Percentiles rank a stretch among this genome's conserved stretches.
phyloP scores from a whole-genome alignment of 2,113 vertebrate genomes.

The Cichladusa arquata region DNA sequence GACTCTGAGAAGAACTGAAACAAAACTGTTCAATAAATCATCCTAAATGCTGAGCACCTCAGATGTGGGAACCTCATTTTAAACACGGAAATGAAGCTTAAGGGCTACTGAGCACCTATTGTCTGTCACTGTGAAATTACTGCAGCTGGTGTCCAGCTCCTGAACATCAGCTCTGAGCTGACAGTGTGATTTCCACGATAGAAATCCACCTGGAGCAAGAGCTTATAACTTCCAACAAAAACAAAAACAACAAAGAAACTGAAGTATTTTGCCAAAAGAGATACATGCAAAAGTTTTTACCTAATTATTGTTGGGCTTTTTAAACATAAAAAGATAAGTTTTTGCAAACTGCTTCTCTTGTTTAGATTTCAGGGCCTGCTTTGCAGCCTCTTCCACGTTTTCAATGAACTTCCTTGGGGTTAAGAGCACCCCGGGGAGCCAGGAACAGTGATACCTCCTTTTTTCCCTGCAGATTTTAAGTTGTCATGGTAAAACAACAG shows the following conservation, averaged over 20 bases:
- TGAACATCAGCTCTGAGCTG: not conserved
- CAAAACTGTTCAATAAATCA: not conserved
- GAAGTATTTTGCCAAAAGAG: not conserved
- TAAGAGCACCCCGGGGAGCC: not conserved
- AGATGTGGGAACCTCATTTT: not conserved
- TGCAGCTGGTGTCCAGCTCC: not conserved
- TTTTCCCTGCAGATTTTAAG: not conserved
- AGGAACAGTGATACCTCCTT: fast-evolving
- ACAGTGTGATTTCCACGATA: not conserved
- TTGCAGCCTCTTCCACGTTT: not conserved
- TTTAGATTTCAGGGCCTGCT: not conserved
- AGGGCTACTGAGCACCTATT: not conserved
- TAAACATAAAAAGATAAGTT: not conserved
- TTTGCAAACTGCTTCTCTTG: not conserved
- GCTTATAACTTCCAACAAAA: not conserved
- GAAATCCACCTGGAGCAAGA: not conserved
- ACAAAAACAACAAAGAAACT: not conserved
- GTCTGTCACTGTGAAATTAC: not conserved
- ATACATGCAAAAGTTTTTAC: not conserved
- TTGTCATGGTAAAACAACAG: not conserved
- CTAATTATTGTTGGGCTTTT: not conserved
- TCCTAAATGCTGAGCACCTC: not conserved
- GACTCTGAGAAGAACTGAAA: not conserved
- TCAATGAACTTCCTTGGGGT: not conserved
- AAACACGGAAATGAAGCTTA: not conserved